Base-by-base conservation (phyloP, 2,113 vertebrate species). In the Oophaga pumilio region DNA sequence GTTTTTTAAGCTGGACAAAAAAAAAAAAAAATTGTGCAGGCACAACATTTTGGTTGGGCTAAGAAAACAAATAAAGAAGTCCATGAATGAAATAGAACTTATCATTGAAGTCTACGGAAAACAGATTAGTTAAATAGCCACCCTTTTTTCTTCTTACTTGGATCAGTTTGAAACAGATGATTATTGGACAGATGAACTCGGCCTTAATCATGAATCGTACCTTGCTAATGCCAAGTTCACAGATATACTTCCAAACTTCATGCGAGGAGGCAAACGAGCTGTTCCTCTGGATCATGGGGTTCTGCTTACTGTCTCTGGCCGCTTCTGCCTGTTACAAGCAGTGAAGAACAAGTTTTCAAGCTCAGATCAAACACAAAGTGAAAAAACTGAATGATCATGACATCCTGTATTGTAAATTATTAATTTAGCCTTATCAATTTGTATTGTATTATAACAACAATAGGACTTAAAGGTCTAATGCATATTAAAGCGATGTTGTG, bases 221-320 rank as follows among this genome's bases (percentile, higher is more conserved):
- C 95, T 96, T 96, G 90, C 98, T 99, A 91, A 99, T 99, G 0
- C 98, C 98, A 87, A 99, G 90, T 89, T 99, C 98, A 90, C 97
- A 97, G 93, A 99, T 99, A 90, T 97, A 99, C 89, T 99, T 99
- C 98, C 98, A 99, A 50, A 99, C 97, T 92, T 99, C 97, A 0
- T 99, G 97, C 0, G 98, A 99, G 0, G 97, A 98, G 49, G 97
- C 97, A 71, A 98, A 99, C 0, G 97, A 99, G 88, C 97, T 97
- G 92, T 99, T 99, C 91, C 98, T 97, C 93, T 99, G 98, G 33
- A 99, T 96, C 96, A 99, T 95, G 0, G 98, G 98, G 89, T 96
- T 99, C 94, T 99, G 98, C 90, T 98, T 97, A 91, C 97, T 96
- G 89, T 99, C 98, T 86, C 94, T 91, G 69, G 98, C 97, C 15